phyloP scores from a whole-genome alignment of 2,888 invertebrate species.

The Pseudococcus viburni region DNA sequence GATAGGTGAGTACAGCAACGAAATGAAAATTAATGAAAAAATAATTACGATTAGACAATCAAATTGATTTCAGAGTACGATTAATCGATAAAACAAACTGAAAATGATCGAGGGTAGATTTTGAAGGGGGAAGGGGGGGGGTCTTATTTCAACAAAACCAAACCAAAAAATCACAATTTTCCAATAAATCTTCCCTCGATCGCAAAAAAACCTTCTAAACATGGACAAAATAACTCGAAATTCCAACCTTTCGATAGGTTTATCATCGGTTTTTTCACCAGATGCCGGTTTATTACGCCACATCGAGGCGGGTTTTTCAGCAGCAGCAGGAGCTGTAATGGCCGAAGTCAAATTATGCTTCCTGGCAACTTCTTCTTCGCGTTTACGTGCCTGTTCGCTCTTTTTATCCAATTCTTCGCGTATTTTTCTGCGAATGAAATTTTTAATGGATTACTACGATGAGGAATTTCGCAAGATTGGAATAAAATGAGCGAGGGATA shows the following conservation, averaged over 20 bases:
- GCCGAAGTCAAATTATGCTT: constrained; percentile 14
- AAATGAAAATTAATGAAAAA: too few species aligned
- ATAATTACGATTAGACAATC: too few species aligned
- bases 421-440: constrained; percentile 69
- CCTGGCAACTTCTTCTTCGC: constrained; percentile 77
- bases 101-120: not conserved
- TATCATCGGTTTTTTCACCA: not conserved
- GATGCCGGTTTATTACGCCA: not conserved
- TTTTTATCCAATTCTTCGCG: constrained; percentile 78
- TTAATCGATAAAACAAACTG: too few species aligned
- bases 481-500: not conserved
- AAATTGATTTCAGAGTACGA: too few species aligned
- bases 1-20: too few species aligned
- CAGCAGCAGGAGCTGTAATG: not conserved
- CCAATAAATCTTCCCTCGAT: too few species aligned
- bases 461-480: not conserved
- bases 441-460: not conserved
- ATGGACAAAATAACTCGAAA: not conserved
- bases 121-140: too few species aligned
- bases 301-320: not conserved
- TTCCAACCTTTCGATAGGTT: constrained; percentile 21
- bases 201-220: too few species aligned
- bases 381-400: constrained; percentile 74
- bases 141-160: too few species aligned
- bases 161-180: too few species aligned